Base-by-base conservation (phyloP, 2,797 vertebrate genomes). In the Lacerta viridis region DNA sequence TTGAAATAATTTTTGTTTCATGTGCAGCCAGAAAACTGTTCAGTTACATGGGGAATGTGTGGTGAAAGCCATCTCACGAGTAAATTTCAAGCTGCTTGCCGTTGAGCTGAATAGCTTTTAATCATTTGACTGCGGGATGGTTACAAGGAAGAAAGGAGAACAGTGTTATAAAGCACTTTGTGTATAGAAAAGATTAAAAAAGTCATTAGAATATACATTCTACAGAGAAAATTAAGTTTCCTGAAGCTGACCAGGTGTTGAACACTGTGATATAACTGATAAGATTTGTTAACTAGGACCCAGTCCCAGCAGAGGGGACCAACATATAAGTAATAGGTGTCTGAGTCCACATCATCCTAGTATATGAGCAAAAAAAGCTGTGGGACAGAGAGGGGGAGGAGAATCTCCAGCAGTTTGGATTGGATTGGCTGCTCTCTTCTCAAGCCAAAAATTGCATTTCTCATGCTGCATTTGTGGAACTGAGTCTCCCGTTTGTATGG, bases 1-100 rank as follows among this genome's bases (percentile, higher is more conserved):
- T 88, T 90, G 75, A 25, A 89, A 41, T 75, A 75, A 81, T 23
- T 0, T 0, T 64, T 0, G 0, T 72, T 92, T 90, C 71, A 4
- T 55, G 33, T 66, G 77, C 29, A 43, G 41, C 84, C 87, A 85
- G 76, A 89, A 59, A 85, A 15, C 5, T 90, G 1, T 91, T 71
- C 46, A 80, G 55, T 64, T 64, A 85, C 27, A 61, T 17, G 66
- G 18, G 17, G n/a, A 76, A 59, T 77, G 13, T 61, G 89, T 43
- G 72, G 83, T 15, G 0, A 0, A 15, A 85, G 59, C 6, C 69
- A 5, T 83, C 64, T 55, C 50, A 15, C 15, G 50, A 55, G 50
- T 55, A 0, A 68, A 23, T 84, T 43, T 74, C 61, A n/a, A 33
- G 18, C 2, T 33, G 46, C 61, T 66, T 78, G 27, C 10, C 46